Conservation (phyloP, 1,140 invertebrate genomes). For the Drosophila baimaii region DNA sequence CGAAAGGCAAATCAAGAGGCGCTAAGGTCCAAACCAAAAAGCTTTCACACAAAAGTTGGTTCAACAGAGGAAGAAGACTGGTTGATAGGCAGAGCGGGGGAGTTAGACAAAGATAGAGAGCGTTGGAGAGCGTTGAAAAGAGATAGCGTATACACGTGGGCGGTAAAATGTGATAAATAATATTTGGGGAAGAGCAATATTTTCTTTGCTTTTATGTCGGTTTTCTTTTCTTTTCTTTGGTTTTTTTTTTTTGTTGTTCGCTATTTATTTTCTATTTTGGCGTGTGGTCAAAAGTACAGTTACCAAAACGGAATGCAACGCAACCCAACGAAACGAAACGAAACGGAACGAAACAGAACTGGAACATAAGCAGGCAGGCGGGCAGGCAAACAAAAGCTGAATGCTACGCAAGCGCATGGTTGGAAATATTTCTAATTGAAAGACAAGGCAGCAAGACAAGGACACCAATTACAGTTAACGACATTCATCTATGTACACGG, state of each 20-base stretch:
- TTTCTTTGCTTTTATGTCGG: conserved; percentile 8
- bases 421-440: background rate
- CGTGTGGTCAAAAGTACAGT: conserved; percentile 22
- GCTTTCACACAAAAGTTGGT: conserved; percentile 42
- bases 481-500: conserved; percentile 40
- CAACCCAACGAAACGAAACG: conserved; percentile 32
- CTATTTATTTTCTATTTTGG: background rate
- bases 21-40: conserved; percentile 37
- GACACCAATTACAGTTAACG: conserved; percentile 33
- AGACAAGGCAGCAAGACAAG: conserved; percentile 39
- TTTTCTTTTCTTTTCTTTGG: conserved; percentile 10
- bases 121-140: conserved; percentile 22
- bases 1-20: conserved; percentile 26
- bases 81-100: conserved; percentile 18
- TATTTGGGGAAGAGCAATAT: background rate
- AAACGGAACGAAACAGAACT: conserved; percentile 26
- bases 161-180: conserved; percentile 31
- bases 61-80: conserved; percentile 24
- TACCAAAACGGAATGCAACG: conserved; percentile 34
- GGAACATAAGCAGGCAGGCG: conserved; percentile 37
- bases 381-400: conserved; percentile 47
- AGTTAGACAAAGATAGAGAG: conserved; percentile 24
- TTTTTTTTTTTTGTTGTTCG: conserved; percentile 6
- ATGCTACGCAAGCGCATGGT: conserved; percentile 44
- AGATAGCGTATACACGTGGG: conserved; percentile 34